Evolutionary conservation across 1,140 invertebrate genomes (phyloP), one percentile per base, ranked within the genome.

Genomic region (Phthorimaea operculella): DNA sequence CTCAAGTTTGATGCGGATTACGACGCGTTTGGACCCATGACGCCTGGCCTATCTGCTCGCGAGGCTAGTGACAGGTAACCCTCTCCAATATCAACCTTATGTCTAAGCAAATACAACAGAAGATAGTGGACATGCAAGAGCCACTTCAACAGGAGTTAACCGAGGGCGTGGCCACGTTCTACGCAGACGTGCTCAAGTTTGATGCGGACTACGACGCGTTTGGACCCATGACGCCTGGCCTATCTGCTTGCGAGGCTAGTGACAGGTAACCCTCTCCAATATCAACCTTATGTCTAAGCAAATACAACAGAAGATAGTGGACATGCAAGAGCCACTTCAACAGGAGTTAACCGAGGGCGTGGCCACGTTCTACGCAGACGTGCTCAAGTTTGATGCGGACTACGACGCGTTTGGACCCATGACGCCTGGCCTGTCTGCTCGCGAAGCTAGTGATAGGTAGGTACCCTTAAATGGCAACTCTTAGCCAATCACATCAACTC

Each of bases 191-290:
- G 3, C 76, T 89, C 21, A 86, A 90, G 56, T 96, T 95, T 75
- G 88, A 92, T 60, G 77, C 79, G 2, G 93, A 95, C 66, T 95
- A 92, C 80, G 90, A 92, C 59, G 69, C 82, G 0, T 90, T 89
- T 74, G 94, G 94, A 9, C 95, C 95, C 0, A 94, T 96, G 93
- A 89, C 93, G 4, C 88, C 91, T 44, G 94, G 94, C 11, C 88
- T 96, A 16, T 79, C 91, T 8, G 93, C 94, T 8, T 88, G 91
- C 75, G 94, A 96, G 82, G 94, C 94, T 7, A 94, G 93, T 63
- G 93, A 95, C 74, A 87, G 90, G 89, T 90, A 62, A 9, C 6
- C 21, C 21, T n/a, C n/a, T n/a, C n/a, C n/a, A n/a, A n/a, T n/a
- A n/a, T n/a, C n/a, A n/a, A n/a, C n/a, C n/a, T n/a, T n/a, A n/a